phyloP scores from a whole-genome alignment of 2,888 invertebrate species.

The Melikaiella ostensackeni region DNA sequence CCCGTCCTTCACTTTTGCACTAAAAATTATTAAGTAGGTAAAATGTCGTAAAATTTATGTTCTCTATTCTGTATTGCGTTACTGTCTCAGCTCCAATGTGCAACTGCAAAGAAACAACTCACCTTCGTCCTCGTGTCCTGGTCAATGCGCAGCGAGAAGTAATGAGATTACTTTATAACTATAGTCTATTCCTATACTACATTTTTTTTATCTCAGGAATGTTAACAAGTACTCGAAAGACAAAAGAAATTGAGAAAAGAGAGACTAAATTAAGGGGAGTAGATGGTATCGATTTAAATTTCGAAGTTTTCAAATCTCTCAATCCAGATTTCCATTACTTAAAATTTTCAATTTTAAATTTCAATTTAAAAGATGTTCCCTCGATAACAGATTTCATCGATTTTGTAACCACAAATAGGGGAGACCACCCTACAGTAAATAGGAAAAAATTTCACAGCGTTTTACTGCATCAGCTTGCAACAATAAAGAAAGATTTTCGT shows the following conservation, averaged over 20 bases:
- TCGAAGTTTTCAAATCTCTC: too few species aligned
- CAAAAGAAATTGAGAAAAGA: conserved; percentile 7
- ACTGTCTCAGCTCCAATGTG: conserved; percentile 47
- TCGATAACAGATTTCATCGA: too few species aligned
- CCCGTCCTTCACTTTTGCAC: conserved; percentile 1
- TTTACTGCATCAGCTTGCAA: neutral
- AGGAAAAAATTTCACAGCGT: neutral
- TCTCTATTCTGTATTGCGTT: conserved; percentile 18
- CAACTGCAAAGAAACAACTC: conserved; percentile 65
- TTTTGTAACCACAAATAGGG: too few species aligned
- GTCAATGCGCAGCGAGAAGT: conserved; percentile 61
- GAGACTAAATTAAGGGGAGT: conserved; percentile 9
- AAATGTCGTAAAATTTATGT: neutral
- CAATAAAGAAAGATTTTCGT: neutral
- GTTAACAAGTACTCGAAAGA: conserved; percentile 1
- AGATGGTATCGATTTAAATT: neutral
- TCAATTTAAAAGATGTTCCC: too few species aligned
- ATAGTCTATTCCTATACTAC: conserved; percentile 29
- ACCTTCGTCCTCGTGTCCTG: conserved; percentile 80
- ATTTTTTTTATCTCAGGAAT: conserved; percentile 2
- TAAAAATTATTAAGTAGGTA: neutral
- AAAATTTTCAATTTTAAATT: too few species aligned
- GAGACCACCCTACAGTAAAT: neutral
- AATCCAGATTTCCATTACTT: too few species aligned
- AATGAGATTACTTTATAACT: conserved; percentile 63